Evolutionary conservation across 2,113 vertebrate genomes (phyloP).

Genomic region (Spheniscus mendiculus): DNA sequence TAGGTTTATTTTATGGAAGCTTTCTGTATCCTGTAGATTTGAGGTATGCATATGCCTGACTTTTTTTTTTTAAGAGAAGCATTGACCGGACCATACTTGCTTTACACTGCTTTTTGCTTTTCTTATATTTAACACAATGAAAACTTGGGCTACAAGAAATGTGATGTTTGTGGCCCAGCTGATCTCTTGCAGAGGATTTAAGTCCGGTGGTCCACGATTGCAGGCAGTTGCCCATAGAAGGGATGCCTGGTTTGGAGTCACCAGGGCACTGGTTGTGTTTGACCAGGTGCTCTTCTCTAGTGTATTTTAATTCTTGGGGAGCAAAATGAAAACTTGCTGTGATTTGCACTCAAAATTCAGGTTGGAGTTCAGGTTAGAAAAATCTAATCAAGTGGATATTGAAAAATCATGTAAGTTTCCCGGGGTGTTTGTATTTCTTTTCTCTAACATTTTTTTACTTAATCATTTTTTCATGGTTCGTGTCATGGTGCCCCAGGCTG

Average conservation of each 20-base stretch:
- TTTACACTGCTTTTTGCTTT: background rate
- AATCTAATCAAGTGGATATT: background rate
- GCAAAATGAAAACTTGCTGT: background rate
- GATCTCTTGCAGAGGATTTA: background rate
- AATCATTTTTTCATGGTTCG: rapidly evolving
- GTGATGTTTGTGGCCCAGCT: background rate
- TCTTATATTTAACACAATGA: background rate
- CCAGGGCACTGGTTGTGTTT: background rate
- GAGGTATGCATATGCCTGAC: background rate
- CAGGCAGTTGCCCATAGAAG: rapidly evolving
- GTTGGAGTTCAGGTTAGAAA: background rate
- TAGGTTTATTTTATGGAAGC: background rate
- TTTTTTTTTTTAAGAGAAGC: background rate
- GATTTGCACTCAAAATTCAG: background rate
- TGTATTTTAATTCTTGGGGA: background rate
- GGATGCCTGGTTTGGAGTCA: background rate
- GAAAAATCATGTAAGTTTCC: background rate
- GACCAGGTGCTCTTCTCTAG: background rate
- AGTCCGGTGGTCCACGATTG: rapidly evolving
- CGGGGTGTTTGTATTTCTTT: background rate
- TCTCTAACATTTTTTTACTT: background rate
- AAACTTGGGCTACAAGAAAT: background rate
- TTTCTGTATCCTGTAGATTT: background rate
- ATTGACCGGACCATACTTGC: background rate
- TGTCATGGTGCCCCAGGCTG: background rate